Evolutionary conservation across 2,888 invertebrate species (phyloP), one percentile per base, ranked within the genome.

Genomic region (Emesis castigata): DNA sequence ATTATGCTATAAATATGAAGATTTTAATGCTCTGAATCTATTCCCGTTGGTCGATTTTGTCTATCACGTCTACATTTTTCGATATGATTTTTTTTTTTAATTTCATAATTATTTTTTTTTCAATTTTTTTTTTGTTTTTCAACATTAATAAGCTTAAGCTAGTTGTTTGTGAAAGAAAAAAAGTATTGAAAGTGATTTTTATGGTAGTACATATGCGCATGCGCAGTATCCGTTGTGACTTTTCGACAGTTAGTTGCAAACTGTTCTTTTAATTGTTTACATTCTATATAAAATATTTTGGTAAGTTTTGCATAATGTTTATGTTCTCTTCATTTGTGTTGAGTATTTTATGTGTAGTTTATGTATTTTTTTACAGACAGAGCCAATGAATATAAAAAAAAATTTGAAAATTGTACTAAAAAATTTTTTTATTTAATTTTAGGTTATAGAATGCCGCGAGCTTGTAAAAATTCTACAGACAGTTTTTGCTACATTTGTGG

Each of bases 201-300:
- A 69, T 69, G 56, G 14, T 66, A 75, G 62, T 64, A 75, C 75
- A 69, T 64, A 34, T 53, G 75, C 69, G 75, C 75, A n/a, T 77
- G 69, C 71, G 29, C 31, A 29, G 64, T 64, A 64, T 64, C 44
- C 73, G 18, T 44, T 73, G 69, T 64, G 72, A 77, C 64, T 69
- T 26, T 29, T 71, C 74, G 75, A 34, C 71, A 68, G 70, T 78
- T 71, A 64, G 62, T 58, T 78, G 74, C 29, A 78, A 69, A 78
- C 68, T 73, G 11, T 8, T 73, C 69, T 78, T 34, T 68, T 64
- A 75, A 78, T 78, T 78, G 75, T 78, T 78, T 71, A 74, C 71
- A 14, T 65, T 78, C 44, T 69, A 14, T 69, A 39, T 73, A 48
- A 56, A 77, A 75, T 68, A 75, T 56, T 79, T 71, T 69, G 9